These are phyloP conservation scores for Chrysolophus pictus DNA, from an alignment of 2,797 vertebrate genomes.

Conservation along the genomic window DNA sequence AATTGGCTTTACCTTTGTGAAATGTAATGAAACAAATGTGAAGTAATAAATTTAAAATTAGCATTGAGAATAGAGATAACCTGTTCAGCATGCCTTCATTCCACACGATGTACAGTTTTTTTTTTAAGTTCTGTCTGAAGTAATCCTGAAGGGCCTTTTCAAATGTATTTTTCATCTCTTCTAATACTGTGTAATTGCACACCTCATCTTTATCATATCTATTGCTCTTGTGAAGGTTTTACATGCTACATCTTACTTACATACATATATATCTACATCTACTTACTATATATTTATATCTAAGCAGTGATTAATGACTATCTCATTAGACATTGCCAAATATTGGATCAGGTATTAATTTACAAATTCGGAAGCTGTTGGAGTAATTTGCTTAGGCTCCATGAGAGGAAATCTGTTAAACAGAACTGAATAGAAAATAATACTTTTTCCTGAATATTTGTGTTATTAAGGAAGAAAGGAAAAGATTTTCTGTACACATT, in stretches of 20 bases:
- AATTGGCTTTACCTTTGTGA: not conserved
- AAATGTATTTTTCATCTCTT: constrained; percentile 29
- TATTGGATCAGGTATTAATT: not conserved
- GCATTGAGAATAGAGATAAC: not conserved
- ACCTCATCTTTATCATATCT: constrained; percentile 17
- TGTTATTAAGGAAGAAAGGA: constrained; percentile 16
- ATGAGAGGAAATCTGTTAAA: constrained; percentile 27
- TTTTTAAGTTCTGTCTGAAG: constrained; percentile 7
- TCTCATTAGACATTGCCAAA: not conserved
- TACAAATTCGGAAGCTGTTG: constrained; percentile 16
- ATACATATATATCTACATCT: not conserved
- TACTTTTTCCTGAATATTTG: constrained; percentile 21
- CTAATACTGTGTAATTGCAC: not conserved
- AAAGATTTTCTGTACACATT: constrained; percentile 11
- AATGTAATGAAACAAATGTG: not conserved
- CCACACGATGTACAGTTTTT: not conserved
- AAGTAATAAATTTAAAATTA: not conserved
- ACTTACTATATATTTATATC: not conserved
- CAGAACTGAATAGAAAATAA: constrained; percentile 21
- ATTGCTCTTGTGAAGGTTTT: constrained; percentile 12
- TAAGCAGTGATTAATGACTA: not conserved
- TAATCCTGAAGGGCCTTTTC: constrained; percentile 27
- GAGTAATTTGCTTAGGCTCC: constrained; percentile 14
- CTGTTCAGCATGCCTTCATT: not conserved
- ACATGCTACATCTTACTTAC: not conserved